Evolutionary conservation across 30 jellyfish, hydroid and myxozoan species (phyloP).

Genomic region (Hydra vulgaris): DNA sequence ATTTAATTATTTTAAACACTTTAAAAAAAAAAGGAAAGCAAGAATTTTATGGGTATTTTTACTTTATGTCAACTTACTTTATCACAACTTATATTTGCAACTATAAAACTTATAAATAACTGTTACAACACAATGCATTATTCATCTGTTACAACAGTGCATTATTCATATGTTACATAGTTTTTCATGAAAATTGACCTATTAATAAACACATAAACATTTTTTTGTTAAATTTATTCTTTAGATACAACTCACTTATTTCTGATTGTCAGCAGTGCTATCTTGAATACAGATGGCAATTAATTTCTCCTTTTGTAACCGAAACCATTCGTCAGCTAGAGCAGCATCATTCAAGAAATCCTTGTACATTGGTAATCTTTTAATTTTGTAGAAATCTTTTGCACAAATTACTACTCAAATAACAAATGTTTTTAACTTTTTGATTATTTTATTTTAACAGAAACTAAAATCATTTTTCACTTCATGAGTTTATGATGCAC

Average conservation of each 20-base stretch:
- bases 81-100: too few relatives aligned
- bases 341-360: slow-evolving; percentile 78
- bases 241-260: slow-evolving; percentile 62
- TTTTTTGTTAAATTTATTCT: background rate
- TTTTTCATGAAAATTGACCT: too few relatives aligned
- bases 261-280: slow-evolving; percentile 82
- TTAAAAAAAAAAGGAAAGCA: too few relatives aligned
- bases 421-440: background rate
- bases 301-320: slow-evolving; percentile 57
- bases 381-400: background rate
- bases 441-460: too few relatives aligned
- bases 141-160: too few relatives aligned
- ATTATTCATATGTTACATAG: too few relatives aligned
- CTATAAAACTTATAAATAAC: too few relatives aligned
- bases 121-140: too few relatives aligned
- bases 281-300: slow-evolving; percentile 73
- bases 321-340: slow-evolving; percentile 47
- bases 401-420: background rate
- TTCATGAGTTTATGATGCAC: too few relatives aligned
- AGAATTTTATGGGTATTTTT: too few relatives aligned
- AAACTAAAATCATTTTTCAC: background rate
- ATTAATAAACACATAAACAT: background rate
- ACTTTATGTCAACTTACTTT: too few relatives aligned
- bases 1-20: too few relatives aligned
- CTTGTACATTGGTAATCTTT: slow-evolving; percentile 75